These are phyloP conservation scores for Cariama cristata DNA, from an alignment of 2,113 vertebrate genomes.

Conservation along the genomic window DNA sequence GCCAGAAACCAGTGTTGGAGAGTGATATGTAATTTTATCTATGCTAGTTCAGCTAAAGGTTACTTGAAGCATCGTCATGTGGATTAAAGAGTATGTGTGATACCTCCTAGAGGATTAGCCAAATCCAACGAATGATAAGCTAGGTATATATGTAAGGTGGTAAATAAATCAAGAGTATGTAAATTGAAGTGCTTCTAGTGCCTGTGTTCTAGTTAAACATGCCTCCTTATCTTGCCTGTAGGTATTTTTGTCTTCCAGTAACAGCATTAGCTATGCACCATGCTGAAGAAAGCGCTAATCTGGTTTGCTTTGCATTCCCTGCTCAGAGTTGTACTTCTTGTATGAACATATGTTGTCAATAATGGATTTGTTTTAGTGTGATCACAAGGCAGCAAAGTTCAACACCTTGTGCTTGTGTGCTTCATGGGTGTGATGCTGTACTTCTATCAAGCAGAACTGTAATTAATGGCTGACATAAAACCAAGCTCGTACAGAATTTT, in stretches of 20 bases:
- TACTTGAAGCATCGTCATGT: not conserved
- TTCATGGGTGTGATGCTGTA: not conserved
- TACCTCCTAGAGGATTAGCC: not conserved
- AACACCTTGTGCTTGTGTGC: not conserved
- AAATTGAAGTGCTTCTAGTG: not conserved
- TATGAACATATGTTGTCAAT: not conserved
- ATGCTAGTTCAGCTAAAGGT: not conserved
- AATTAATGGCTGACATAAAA: not conserved
- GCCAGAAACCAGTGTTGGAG: not conserved
- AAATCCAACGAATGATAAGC: not conserved
- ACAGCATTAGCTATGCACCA: not conserved
- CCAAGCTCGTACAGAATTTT: not conserved
- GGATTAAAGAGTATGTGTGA: not conserved
- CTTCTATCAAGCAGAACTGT: not conserved
- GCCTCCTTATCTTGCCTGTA: not conserved
- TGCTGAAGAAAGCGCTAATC: not conserved
- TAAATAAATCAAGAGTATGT: not conserved
- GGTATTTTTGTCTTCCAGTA: not conserved
- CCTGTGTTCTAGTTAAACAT: not conserved
- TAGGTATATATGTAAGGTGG: not conserved
- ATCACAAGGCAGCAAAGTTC: constrained; percentile 9
- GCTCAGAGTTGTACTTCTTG: not conserved
- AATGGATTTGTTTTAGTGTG: constrained; percentile 15
- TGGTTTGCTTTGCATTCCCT: not conserved
- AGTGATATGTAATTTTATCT: not conserved